Evolutionary conservation across 2,113 vertebrate species (phyloP).

Genomic region (Muntiacus muntjak): DNA sequence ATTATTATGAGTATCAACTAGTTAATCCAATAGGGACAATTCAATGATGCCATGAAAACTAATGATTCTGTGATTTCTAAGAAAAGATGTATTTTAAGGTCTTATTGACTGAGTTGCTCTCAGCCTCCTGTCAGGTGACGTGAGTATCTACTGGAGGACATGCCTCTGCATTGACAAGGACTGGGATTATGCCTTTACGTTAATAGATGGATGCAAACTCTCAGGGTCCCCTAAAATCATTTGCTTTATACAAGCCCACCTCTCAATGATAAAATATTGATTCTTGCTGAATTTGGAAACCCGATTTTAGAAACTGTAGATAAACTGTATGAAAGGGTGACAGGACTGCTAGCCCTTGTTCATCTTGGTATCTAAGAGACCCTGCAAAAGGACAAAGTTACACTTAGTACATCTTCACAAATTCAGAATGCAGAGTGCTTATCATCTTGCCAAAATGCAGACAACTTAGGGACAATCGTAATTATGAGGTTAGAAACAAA

Average conservation of each 20-base stretch:
- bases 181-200: neutral
- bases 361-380: neutral
- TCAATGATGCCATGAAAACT: constrained; percentile 41
- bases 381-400: neutral
- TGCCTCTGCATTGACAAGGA: neutral
- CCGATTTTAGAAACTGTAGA: neutral
- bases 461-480: neutral
- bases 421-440: neutral
- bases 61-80: constrained; percentile 44
- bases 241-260: constrained; percentile 13
- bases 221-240: neutral
- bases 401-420: neutral
- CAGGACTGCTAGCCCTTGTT: neutral
- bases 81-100: constrained; percentile 41
- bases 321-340: neutral
- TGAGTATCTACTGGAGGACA: neutral
- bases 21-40: neutral
- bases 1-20: constrained; percentile 7
- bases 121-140: constrained; percentile 29
- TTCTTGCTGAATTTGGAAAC: neutral
- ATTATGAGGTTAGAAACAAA: neutral
- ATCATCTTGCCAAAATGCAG: neutral
- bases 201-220: neutral
- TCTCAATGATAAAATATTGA: constrained; percentile 24
- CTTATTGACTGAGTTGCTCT: constrained; percentile 36